Evolutionary conservation across 2,797 vertebrate species (phyloP).

Genomic region (Acipenser oxyrinchus): DNA sequence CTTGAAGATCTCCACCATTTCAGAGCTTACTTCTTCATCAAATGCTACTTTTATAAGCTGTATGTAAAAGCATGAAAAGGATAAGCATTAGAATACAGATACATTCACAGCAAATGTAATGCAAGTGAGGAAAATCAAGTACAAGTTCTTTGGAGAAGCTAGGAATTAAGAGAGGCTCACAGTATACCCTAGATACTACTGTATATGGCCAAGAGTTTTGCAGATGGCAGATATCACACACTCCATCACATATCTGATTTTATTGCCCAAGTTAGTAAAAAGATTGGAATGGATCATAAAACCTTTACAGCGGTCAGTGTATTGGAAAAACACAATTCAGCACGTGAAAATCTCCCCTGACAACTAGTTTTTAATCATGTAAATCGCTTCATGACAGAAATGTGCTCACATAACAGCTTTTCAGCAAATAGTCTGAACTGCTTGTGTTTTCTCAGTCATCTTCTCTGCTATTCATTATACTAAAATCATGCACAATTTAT

Average conservation of each 20-base stretch:
- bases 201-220: conserved; percentile 20
- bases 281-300: conserved; percentile 49
- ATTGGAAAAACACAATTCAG: conserved; percentile 26
- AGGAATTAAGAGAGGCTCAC: conserved; percentile 25
- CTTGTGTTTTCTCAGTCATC: no score
- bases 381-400: no score
- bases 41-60: conserved; percentile 96
- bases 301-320: conserved; percentile 36
- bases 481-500: no score
- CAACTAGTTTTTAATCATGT: no score
- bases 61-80: conserved; percentile 26
- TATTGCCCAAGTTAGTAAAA: conserved; percentile 40
- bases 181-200: conserved; percentile 28
- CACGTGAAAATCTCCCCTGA: no score
- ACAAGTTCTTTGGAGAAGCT: conserved; percentile 10
- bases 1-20: conserved; percentile 94
- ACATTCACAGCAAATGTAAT: no score
- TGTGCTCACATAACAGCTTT: no score
- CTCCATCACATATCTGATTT: conserved; percentile 31
- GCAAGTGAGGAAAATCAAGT: conserved; percentile 9
- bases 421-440: no score
- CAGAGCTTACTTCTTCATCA: conserved; percentile 93
- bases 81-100: no score
- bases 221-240: conserved; percentile 23
- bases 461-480: no score